phyloP scores from a whole-genome alignment of 2,888 invertebrate species.

The Melinaea menophilus region DNA sequence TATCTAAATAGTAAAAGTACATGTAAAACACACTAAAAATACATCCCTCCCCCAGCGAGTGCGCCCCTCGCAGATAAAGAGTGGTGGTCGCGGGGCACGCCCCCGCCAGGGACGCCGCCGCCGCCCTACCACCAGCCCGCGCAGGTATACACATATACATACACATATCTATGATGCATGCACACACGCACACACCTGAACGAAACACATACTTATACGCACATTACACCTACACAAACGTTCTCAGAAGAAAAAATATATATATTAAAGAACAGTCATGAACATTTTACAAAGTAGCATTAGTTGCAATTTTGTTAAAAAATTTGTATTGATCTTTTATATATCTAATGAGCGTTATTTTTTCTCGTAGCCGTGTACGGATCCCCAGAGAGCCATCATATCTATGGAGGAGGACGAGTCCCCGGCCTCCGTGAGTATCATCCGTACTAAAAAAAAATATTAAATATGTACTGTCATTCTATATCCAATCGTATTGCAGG shows the following conservation, averaged over 20 bases:
- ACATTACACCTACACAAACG: too few species aligned
- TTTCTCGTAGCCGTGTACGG: conserved; percentile 58
- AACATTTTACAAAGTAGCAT: too few species aligned
- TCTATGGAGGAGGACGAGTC: conserved; percentile 98
- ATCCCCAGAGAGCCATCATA: conserved; percentile 88
- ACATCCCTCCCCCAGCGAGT: conserved; percentile 19
- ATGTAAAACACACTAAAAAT: neutral
- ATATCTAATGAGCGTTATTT: too few species aligned
- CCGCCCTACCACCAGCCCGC: conserved; percentile 83
- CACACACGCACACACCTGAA: neutral
- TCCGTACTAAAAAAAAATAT: too few species aligned
- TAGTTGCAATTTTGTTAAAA: too few species aligned
- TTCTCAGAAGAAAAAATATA: too few species aligned
- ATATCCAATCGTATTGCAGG: conserved; percentile 67
- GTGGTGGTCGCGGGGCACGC: conserved; percentile 53
- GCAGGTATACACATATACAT: conserved; percentile 42
- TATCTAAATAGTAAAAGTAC: too few species aligned
- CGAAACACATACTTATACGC: neutral
- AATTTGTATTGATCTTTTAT: too few species aligned
- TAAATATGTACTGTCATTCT: too few species aligned
- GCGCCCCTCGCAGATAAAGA: conserved; percentile 31
- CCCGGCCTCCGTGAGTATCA: conserved; percentile 61
- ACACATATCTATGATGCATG: neutral
- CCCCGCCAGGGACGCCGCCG: conserved; percentile 92
- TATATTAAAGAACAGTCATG: too few species aligned